Percentiles rank a stretch among this genome's conserved stretches.
Conservation (phyloP, 2,797 vertebrate genomes). For the Poliocrania exsul region DNA sequence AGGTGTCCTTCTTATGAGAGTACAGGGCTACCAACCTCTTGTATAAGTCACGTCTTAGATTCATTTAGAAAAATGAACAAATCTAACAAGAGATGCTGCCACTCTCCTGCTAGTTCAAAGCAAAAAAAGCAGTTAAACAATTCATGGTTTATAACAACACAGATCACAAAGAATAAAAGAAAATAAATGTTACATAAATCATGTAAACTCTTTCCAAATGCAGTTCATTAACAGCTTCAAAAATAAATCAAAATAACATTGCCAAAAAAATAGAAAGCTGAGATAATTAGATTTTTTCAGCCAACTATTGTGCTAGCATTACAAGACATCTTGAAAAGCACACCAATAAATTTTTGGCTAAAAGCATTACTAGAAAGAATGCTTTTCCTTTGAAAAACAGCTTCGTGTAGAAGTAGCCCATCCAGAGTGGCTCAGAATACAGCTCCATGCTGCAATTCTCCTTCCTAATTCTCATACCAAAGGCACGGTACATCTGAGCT, state of each 20-base stretch:
- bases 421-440: not conserved
- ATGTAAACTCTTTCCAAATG: conserved; percentile 48
- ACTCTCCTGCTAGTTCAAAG: conserved; percentile 67
- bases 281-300: conserved; percentile 49
- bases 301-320: not conserved
- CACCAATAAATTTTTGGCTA: not conserved
- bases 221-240: conserved; percentile 59
- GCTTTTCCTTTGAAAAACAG: not conserved
- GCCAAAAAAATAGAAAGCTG: not conserved
- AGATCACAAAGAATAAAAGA: conserved; percentile 66
- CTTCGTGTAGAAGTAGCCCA: not conserved
- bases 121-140: conserved; percentile 59
- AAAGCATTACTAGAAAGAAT: not conserved
- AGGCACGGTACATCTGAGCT: rapidly evolving
- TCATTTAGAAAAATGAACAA: conserved; percentile 10
- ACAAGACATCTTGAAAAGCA: not conserved
- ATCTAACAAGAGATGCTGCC: conserved; percentile 16
- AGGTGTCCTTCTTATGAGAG: not conserved
- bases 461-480: not conserved
- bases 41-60: not conserved
- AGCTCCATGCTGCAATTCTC: not conserved
- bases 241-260: conserved; percentile 53
- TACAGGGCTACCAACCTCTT: not conserved
- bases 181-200: conserved; percentile 69
- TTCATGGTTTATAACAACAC: conserved; percentile 55